phyloP scores from a whole-genome alignment of 2,888 invertebrate species.

The Mythimna loreyi region DNA sequence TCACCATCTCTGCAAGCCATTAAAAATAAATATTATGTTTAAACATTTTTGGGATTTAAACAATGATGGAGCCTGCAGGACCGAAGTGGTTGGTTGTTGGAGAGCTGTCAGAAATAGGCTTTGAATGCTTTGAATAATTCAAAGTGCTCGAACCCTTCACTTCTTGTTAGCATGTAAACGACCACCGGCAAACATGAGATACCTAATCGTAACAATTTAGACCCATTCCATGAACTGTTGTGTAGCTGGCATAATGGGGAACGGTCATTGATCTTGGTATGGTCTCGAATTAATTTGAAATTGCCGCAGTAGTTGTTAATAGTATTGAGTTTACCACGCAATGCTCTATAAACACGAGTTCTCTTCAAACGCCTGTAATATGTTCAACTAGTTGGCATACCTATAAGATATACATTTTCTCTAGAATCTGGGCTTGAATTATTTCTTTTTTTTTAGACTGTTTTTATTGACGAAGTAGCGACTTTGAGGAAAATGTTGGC shows the following conservation, averaged over 20 bases:
- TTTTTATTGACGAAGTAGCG: too few relatives aligned
- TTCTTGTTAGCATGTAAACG: slow-evolving; percentile 43
- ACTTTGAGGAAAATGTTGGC: too few relatives aligned
- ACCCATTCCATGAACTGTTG: slow-evolving; percentile 25
- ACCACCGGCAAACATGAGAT: slow-evolving; percentile 22
- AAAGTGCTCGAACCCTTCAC: slow-evolving; percentile 32
- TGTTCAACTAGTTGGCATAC: neutral
- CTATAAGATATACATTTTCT: too few relatives aligned
- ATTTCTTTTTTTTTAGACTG: too few relatives aligned
- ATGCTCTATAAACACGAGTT: neutral
- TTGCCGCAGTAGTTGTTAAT: neutral
- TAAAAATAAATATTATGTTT: slow-evolving; percentile 73
- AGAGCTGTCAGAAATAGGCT: slow-evolving; percentile 2
- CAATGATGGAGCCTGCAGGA: slow-evolving; percentile 36
- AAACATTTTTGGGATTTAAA: slow-evolving; percentile 43
- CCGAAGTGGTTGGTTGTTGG: slow-evolving; percentile 11
- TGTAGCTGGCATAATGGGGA: slow-evolving; percentile 11
- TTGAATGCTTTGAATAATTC: slow-evolving; percentile 39
- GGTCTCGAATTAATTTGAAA: neutral
- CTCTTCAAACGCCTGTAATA: too few relatives aligned
- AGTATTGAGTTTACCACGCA: neutral
- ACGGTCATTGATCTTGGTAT: neutral
- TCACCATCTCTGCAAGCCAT: slow-evolving; percentile 63
- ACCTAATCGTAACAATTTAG: slow-evolving; percentile 31
- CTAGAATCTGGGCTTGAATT: too few relatives aligned